phyloP scores from a whole-genome alignment of 2,113 vertebrate genomes.

The Antechinus stuartii region DNA sequence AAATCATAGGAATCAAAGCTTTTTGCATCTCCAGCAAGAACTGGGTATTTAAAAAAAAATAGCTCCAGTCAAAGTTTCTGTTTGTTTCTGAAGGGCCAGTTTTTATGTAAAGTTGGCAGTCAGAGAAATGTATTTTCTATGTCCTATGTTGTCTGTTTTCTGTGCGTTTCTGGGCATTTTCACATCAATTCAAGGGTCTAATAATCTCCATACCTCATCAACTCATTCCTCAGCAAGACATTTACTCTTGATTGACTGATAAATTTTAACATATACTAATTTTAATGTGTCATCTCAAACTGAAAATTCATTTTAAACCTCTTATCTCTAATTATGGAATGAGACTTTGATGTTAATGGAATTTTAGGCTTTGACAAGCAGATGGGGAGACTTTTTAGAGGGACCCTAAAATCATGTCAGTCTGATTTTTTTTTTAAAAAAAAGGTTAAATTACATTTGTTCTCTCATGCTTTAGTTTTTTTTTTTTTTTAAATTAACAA shows the following conservation, averaged over 20 bases:
- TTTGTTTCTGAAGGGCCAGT: neutral
- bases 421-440: neutral
- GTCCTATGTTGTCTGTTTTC: neutral
- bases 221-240: neutral
- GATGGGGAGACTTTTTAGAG: neutral
- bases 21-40: neutral
- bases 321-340: neutral
- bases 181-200: neutral
- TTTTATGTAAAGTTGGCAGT: neutral
- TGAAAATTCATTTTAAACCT: neutral
- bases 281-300: constrained; percentile 1
- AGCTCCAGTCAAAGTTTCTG: neutral
- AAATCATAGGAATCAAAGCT: neutral
- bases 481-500: neutral
- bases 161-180: neutral
- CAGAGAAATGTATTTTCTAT: neutral
- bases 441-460: neutral
- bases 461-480: neutral
- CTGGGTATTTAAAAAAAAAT: neutral
- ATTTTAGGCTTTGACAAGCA: neutral
- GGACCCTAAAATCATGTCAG: neutral
- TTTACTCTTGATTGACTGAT: neutral
- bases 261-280: neutral
- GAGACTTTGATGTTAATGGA: neutral
- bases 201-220: neutral